Conservation (phyloP, 2,888 invertebrate species). For the Diplolepis rosae region DNA sequence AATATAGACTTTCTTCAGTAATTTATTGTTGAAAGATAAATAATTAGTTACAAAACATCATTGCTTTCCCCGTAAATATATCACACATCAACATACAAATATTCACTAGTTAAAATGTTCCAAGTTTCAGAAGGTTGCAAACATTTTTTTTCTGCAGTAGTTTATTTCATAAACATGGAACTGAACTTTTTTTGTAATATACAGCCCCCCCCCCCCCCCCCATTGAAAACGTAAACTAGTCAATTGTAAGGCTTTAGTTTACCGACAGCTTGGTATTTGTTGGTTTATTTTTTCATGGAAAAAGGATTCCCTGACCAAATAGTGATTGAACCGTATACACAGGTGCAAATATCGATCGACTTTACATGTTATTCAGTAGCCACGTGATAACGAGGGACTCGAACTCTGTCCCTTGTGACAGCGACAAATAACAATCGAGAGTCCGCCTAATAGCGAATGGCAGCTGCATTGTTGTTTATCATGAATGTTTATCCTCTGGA, state of each 20-base stretch:
- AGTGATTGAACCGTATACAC: not conserved
- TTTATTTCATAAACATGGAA: too few species aligned
- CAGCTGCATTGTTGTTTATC: constrained; percentile 39
- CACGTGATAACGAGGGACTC: constrained; percentile 43
- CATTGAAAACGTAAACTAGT: too few species aligned
- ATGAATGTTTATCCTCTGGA: constrained; percentile 44
- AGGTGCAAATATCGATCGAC: constrained; percentile 6
- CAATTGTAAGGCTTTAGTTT: too few species aligned
- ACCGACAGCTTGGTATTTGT: not conserved
- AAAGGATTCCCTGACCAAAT: constrained; percentile 7
- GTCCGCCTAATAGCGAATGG: constrained; percentile 14
- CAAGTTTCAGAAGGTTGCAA: too few species aligned
- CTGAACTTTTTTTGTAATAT: too few species aligned
- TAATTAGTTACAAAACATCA: too few species aligned
- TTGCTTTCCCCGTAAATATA: too few species aligned
- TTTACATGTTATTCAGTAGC: constrained; percentile 29
- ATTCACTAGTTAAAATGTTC: not conserved
- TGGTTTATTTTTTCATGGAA: not conserved
- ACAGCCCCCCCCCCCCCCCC: too few species aligned
- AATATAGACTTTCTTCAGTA: too few species aligned
- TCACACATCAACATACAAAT: too few species aligned
- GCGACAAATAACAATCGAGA: constrained; percentile 40
- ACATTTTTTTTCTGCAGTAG: too few species aligned
- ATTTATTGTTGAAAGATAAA: too few species aligned
- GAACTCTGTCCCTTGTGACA: constrained; percentile 19